These are phyloP conservation scores for Girardinus metallicus DNA, from an alignment of 2,797 vertebrate genomes.

Conservation along the genomic window DNA sequence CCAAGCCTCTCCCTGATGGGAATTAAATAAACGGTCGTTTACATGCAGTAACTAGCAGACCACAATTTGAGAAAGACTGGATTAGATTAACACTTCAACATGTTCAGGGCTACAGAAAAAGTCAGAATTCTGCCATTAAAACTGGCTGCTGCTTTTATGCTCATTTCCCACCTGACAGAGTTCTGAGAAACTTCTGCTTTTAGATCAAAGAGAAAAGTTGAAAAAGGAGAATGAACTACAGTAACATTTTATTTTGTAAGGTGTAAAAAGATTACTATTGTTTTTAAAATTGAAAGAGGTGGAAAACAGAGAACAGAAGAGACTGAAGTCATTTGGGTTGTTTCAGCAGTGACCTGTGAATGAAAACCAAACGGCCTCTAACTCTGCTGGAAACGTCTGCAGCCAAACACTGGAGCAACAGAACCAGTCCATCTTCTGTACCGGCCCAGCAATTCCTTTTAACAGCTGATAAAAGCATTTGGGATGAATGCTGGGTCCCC, in stretches of 20 bases:
- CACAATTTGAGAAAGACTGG: too few relatives aligned
- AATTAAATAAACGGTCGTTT: too few relatives aligned
- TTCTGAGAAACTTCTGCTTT: background rate
- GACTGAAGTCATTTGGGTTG: background rate
- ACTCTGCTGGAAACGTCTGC: conserved; percentile 21
- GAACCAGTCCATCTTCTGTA: conserved; percentile 46
- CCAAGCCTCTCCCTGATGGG: too few relatives aligned
- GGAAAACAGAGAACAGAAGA: background rate
- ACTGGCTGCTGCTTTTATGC: too few relatives aligned
- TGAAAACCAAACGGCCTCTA: background rate
- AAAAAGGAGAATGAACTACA: background rate
- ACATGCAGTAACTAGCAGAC: too few relatives aligned
- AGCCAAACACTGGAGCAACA: conserved; percentile 49
- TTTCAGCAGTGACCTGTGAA: background rate
- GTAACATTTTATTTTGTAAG: background rate
- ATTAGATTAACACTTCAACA: too few relatives aligned
- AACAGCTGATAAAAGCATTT: conserved; percentile 73
- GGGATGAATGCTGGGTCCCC: conserved; percentile 28
- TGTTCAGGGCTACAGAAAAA: too few relatives aligned
- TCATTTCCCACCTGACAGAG: background rate
- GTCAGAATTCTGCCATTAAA: too few relatives aligned
- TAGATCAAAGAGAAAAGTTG: background rate
- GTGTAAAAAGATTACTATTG: background rate
- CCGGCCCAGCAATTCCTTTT: conserved; percentile 33
- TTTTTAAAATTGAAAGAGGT: background rate